Evolutionary conservation across 1,140 invertebrate genomes (phyloP).

Genomic region (Polypedilum vanderplanki): DNA sequence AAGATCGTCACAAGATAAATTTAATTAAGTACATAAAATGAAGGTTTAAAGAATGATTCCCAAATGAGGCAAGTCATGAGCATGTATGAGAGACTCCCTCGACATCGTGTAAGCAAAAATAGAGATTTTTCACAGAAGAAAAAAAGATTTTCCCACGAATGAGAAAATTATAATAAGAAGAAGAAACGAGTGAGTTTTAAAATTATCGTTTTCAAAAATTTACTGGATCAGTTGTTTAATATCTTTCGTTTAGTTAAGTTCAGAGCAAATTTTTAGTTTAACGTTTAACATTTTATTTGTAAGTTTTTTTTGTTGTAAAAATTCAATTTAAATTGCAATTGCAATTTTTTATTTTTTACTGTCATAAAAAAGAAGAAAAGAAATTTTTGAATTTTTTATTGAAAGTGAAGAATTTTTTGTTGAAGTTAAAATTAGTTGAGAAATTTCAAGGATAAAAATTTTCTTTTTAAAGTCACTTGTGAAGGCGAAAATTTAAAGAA

Average conservation of each 20-base stretch:
- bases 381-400: constrained; percentile 10
- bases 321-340: background rate
- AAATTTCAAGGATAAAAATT: background rate
- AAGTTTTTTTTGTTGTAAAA: background rate
- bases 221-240: constrained; percentile 29
- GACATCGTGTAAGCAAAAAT: background rate
- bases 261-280: constrained; percentile 26
- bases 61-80: background rate
- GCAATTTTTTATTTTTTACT: background rate
- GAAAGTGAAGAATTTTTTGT: background rate
- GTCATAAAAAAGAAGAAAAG: background rate
- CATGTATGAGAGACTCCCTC: background rate
- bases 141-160: constrained; percentile 7
- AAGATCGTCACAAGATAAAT: background rate
- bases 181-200: background rate
- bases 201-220: constrained; percentile 28
- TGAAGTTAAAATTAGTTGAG: background rate
- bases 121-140: constrained; percentile 8
- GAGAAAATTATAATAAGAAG: background rate
- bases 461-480: background rate
- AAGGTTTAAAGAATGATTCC: background rate
- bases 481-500: background rate
- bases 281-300: constrained; percentile 20
- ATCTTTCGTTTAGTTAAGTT: constrained; percentile 29
- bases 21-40: background rate